Percentiles rank a stretch among this genome's conserved stretches.
Conservation (phyloP, 2,113 vertebrate species). For the Hypanus sabinus region DNA sequence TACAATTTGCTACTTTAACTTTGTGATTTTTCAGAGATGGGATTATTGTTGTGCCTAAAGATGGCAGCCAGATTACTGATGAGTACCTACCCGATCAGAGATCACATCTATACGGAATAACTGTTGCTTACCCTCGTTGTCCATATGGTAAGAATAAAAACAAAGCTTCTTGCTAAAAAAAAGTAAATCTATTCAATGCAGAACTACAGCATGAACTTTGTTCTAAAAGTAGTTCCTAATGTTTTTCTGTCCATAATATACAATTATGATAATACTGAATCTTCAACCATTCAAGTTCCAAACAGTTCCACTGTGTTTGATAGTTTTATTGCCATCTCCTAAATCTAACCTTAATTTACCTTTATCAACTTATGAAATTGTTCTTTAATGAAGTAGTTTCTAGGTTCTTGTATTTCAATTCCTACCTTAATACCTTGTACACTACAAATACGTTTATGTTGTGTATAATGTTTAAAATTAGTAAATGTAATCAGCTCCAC, state of each 20-base stretch:
- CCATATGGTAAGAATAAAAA: conserved; percentile 60
- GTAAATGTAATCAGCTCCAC: too few species aligned
- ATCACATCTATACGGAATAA: conserved; percentile 90
- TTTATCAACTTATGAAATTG: too few species aligned
- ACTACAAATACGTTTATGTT: too few species aligned
- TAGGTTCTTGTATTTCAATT: too few species aligned
- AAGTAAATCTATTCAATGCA: neutral
- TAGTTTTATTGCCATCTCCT: too few species aligned
- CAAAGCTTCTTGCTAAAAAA: neutral
- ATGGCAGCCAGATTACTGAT: conserved; percentile 67
- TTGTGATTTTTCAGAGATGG: conserved; percentile 69
- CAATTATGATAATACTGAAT: too few species aligned
- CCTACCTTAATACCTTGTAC: neutral
- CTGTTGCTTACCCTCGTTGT: conserved; percentile 77
- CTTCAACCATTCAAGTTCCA: too few species aligned
- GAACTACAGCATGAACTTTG: neutral
- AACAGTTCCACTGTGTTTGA: too few species aligned
- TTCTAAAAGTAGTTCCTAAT: neutral
- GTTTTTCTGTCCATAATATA: too few species aligned
- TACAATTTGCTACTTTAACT: neutral
- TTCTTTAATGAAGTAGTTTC: too few species aligned
- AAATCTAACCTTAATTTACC: too few species aligned
- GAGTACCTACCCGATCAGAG: conserved; percentile 89
- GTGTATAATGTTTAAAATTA: too few species aligned
- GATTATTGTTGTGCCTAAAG: conserved; percentile 73